Evolutionary conservation across 2,888 invertebrate genomes (phyloP).

Genomic region (Poecilobothrus nobilitatus): DNA sequence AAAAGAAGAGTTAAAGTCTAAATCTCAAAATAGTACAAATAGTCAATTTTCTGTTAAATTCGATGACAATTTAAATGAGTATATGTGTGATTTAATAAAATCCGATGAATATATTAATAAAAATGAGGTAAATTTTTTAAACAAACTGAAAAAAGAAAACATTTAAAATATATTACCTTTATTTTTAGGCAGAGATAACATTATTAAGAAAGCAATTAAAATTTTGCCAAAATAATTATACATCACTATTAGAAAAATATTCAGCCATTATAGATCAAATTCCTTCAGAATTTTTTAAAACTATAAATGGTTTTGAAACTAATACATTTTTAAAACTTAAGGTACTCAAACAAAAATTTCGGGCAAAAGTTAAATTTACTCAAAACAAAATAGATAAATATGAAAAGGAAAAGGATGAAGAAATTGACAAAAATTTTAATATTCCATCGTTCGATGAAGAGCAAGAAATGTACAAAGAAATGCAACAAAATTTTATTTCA

Average conservation of each 20-base stretch:
- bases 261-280: constrained; percentile 55
- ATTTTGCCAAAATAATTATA: constrained; percentile 48
- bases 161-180: constrained; percentile 15
- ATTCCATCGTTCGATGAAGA: constrained; percentile 16
- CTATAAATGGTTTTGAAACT: constrained; percentile 53
- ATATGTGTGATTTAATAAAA: constrained; percentile 16
- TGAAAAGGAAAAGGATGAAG: no score
- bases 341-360: constrained; percentile 51
- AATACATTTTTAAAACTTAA: constrained; percentile 51
- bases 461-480: constrained; percentile 20
- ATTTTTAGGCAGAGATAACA: constrained; percentile 12
- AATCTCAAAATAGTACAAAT: not conserved
- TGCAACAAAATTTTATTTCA: no score
- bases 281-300: constrained; percentile 52
- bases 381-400: constrained; percentile 32
- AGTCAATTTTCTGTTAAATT: constrained; percentile 13
- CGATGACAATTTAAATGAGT: constrained; percentile 16
- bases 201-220: constrained; percentile 19
- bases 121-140: constrained; percentile 16
- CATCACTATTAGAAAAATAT: constrained; percentile 56
- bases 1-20: no score
- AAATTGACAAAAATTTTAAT: not conserved
- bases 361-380: constrained; percentile 47
- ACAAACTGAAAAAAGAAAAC: constrained; percentile 7
- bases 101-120: constrained; percentile 12